Percentiles rank a stretch among this genome's conserved stretches.
phyloP scores from a whole-genome alignment of 2,113 vertebrate species.

The Salvelinus alpinus region DNA sequence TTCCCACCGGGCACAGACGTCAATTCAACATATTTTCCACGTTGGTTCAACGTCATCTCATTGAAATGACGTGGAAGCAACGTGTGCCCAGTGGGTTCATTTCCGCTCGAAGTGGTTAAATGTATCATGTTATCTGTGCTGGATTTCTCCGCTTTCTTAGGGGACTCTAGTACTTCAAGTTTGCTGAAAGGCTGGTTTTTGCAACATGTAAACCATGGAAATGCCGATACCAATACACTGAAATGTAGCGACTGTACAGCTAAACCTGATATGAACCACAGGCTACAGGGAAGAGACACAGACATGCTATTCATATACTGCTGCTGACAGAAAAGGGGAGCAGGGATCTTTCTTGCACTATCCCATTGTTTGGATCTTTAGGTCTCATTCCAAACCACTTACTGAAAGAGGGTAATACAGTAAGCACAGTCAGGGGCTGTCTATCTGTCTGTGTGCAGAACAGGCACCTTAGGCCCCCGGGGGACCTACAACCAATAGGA shows the following conservation, averaged over 20 bases:
- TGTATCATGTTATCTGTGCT: too few relatives aligned
- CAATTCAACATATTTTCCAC: too few relatives aligned
- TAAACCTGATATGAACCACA: background rate
- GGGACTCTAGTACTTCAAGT: too few relatives aligned
- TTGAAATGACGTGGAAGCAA: too few relatives aligned
- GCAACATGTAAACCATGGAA: too few relatives aligned
- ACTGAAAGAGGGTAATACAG: slow-evolving; percentile 3
- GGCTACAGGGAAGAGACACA: background rate
- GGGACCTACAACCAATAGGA: background rate
- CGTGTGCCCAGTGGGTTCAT: too few relatives aligned
- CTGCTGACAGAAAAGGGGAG: background rate
- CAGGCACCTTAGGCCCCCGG: background rate
- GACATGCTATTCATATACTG: background rate
- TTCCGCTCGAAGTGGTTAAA: too few relatives aligned
- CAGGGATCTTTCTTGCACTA: background rate
- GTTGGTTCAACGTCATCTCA: too few relatives aligned
- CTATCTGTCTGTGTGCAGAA: slow-evolving; percentile 3
- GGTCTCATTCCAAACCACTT: background rate
- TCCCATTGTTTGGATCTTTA: background rate
- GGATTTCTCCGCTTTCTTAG: too few relatives aligned
- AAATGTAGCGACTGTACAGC: background rate
- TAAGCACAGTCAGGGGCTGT: background rate
- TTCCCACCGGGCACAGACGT: too few relatives aligned
- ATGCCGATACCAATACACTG: too few relatives aligned
- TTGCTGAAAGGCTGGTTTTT: too few relatives aligned